Evolutionary conservation across 2,888 invertebrate genomes (phyloP), one percentile per base, ranked within the genome.

Genomic region (Kryphioiulus occultus): DNA sequence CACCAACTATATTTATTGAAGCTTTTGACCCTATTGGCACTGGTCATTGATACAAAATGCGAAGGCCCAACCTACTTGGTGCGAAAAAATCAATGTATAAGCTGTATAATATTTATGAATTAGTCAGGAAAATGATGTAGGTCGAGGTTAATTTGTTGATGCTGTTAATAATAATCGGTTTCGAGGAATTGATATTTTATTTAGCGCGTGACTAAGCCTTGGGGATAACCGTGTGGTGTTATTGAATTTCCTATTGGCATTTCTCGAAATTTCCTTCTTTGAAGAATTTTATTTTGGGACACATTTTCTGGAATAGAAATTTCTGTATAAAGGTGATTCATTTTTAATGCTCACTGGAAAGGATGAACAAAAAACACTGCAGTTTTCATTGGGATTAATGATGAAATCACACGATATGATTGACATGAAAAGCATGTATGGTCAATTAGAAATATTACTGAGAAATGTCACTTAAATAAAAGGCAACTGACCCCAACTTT

Each of bases 71-170:
- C 59, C 59, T 22, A n/a, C n/a, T 19, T 59, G n/a, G n/a, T 10
- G 5, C 3, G 19, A 59, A 59, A 59, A 59, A 59, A n/a, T 59
- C 59, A 59, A 9, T 59, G 59, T n/a, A 35, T 35, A 22, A 35
- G 2, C 2, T 4, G 7, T 35, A 59, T 59, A 19, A 59, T 59
- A 53, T 53, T 59, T 22, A 0, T n/a, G 59, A 59, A 59, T 59
- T 59, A 59, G 59, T 59, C 59, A 59, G 59, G 59, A 59, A n/a
- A 59, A 59, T 59, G 59, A 59, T 59, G 59, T 59, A 59, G 59
- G 59, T 59, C 59, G 59, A 59, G 59, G 59, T 59, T 59, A 59
- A 59, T 59, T 59, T 22, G n/a, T 59, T 59, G 59, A 59, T 59
- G 19, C n/a, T 59, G 9, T 59, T 22, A 59, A n/a, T 59, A 59